Base-by-base conservation (phyloP, 2,888 invertebrate genomes). In the Hypena proboscidalis region DNA sequence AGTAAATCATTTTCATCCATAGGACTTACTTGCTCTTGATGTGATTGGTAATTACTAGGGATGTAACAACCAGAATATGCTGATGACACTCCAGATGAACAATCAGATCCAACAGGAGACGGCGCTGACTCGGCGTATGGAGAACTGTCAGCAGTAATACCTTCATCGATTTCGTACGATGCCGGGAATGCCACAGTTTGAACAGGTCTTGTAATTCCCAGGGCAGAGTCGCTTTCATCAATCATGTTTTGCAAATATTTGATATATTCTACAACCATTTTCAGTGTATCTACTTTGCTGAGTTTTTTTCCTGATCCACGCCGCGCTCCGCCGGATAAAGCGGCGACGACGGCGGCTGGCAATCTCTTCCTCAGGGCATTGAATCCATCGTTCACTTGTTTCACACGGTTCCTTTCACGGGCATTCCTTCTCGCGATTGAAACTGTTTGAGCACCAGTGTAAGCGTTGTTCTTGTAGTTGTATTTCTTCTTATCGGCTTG, bases 341-440 rank as follows among this genome's bases (percentile, higher is more conserved):
- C 94, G 34, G 94, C 94, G 7, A 96, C 94, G 4, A 96, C 93
- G n/a, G 93, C 92, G 36, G 95, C 93, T 0, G 97, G 98, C 58
- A 98, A 93, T 75, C 97, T 96, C 67, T 96, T 96, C 37, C 97
- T 92, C 22, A 98, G 85, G 29, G 95, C 96, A 42, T 96, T 96
- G 76, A 97, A 98, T 50, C 97, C 97, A 74, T 97, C 97, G 88
- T 97, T 97, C 76, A 97, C 97, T 93, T 97, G 97, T 85, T 97
- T 97, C 47, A 98, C 98, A 51, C 98, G 94, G 79, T 98, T 98
- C 60, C 98, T 92, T 84, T 98, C 98, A 8, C 98, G 93, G n/a
- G 98, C 98, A 83, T 98, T 98, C 66, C 98, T 93, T 39, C 97
- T 92, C 0, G 96, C 97, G 8, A 97, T 97, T 0, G 97, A 96